A percentile compares a stretch with the other conserved stretches of the same genome.
phyloP scores from a whole-genome alignment of 2,888 invertebrate species.

The Mimas tiliae region DNA sequence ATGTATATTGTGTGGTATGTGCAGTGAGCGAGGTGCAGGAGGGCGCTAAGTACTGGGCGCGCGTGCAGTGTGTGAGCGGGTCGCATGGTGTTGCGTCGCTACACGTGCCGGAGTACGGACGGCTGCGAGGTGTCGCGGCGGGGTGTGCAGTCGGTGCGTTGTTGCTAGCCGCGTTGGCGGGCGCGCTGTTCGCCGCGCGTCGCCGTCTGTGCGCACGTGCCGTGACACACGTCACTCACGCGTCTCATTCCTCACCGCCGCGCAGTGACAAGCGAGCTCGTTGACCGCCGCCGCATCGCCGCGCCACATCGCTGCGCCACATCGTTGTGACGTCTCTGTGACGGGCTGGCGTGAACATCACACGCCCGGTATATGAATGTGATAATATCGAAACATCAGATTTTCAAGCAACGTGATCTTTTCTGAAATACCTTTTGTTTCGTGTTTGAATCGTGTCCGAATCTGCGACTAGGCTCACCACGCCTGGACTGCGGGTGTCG shows the following conservation, averaged over 20 bases:
- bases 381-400: no score
- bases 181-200: slow-evolving; percentile 79
- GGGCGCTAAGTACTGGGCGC: slow-evolving; percentile 89
- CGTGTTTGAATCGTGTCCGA: neutral
- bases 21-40: slow-evolving; percentile 89
- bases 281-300: neutral
- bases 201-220: slow-evolving; percentile 50
- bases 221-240: slow-evolving; percentile 36
- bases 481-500: neutral
- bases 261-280: slow-evolving; percentile 5
- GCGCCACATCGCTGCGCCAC: neutral
- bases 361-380: no score
- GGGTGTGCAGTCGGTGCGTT: slow-evolving; percentile 89
- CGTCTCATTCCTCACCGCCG: slow-evolving; percentile 30
- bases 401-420: neutral
- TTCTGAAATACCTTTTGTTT: neutral
- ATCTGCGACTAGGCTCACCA: neutral
- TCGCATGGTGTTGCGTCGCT: slow-evolving; percentile 86
- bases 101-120: slow-evolving; percentile 88
- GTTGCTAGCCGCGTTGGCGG: slow-evolving; percentile 87
- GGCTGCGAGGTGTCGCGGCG: slow-evolving; percentile 88
- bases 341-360: no score
- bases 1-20: slow-evolving; percentile 30
- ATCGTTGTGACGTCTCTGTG: no score
- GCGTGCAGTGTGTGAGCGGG: slow-evolving; percentile 88